Base-by-base conservation (phyloP, 2,888 invertebrate species). In the Deroplatys truncata region DNA sequence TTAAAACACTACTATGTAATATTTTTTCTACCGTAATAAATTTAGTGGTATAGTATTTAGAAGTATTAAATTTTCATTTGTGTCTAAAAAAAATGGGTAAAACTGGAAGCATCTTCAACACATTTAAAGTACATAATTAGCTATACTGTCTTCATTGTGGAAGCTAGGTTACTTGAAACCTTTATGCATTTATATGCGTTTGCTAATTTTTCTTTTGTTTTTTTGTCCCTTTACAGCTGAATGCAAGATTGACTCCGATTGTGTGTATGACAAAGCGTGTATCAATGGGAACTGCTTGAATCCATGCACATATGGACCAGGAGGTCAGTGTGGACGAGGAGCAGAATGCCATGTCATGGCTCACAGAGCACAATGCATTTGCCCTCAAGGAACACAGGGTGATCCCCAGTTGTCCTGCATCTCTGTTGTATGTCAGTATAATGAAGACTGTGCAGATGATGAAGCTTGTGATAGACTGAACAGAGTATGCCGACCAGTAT, bases 401-500 rank as follows among this genome's bases (percentile, higher is more conserved):
- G 96, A 97, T 93, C 97, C 98, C 3, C 95, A 95, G 90, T 94
- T 97, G 7, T 96, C 97, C 29, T 98, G 98, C 92, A 96, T 98
- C 90, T 95, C 96, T 2, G 97, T 97, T 15, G 95, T 97, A 84
- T 98, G 98, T 91, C 97, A 97, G 92, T 98, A 97, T 93, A 98
- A 98, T 92, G 97, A 98, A 92, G 98, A 98, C 92, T 98, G 98
- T 92, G 97, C 97, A 72, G 96, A 97, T 92, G 95, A 97, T 91
- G 98, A 98, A 93, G 96, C 97, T 82, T 98, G 98, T 93, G 97
- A 98, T 92, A 95, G 97, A 90, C 94, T 98, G 25, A 98, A 98
- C 92, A 95, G 97, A 91, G 95, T 97, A 0, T 98, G 98, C 92
- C 95, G 97, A 92, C 96, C 97, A 0, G 98, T 97, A 43, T 98